Percentiles rank a stretch among this genome's conserved stretches.
Evolutionary conservation across 2,797 vertebrate genomes (phyloP).

Genomic region (Melanotaenia nigrans): DNA sequence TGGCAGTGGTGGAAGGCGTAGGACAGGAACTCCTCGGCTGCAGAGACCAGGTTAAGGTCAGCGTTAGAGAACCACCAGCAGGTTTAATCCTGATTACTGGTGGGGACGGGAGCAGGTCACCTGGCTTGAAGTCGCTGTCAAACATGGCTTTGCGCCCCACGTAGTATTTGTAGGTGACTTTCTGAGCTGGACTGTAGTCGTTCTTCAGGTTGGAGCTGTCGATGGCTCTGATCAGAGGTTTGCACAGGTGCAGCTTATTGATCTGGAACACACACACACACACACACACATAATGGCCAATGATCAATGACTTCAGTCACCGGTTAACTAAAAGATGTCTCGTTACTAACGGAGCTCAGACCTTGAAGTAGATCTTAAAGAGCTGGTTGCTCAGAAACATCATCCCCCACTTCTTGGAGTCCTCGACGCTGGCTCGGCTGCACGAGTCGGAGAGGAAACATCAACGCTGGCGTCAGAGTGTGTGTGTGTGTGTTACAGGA

Average conservation of each 20-base stretch:
- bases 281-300: background rate
- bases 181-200: slow-evolving; percentile 93
- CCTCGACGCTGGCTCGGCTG: slow-evolving; percentile 94
- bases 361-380: slow-evolving; percentile 99
- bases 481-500: slow-evolving; percentile 4
- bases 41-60: background rate
- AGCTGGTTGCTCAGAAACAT: slow-evolving; percentile 97
- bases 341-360: slow-evolving; percentile 52
- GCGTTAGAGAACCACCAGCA: background rate
- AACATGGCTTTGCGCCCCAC: slow-evolving; percentile 98
- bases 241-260: slow-evolving; percentile 96
- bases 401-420: slow-evolving; percentile 99
- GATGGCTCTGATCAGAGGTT: slow-evolving; percentile 95
- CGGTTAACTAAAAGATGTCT: no score
- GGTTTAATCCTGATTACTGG: background rate
- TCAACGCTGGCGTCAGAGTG: no score
- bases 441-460: background rate
- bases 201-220: slow-evolving; percentile 97
- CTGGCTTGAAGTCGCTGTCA: slow-evolving; percentile 96
- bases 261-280: slow-evolving; percentile 80
- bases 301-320: background rate
- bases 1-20: slow-evolving; percentile 95
- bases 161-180: slow-evolving; percentile 95
- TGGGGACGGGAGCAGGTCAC: slow-evolving; percentile 60
- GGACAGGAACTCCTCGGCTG: slow-evolving; percentile 94